Base-by-base conservation (phyloP, 2,113 vertebrate species). In the Ivindomyrus marchei region DNA sequence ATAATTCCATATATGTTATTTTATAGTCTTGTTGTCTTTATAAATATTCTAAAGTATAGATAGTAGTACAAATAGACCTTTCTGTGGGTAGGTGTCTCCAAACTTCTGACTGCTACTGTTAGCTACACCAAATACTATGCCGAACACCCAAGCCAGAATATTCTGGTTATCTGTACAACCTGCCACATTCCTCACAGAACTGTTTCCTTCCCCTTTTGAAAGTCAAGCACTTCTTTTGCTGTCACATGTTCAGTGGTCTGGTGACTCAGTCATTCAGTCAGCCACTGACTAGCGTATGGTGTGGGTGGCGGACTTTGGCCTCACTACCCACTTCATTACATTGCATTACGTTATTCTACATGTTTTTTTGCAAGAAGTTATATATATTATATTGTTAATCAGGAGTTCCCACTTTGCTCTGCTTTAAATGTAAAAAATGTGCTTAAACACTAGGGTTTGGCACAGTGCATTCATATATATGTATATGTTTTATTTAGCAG, bases 401-500 rank as follows among this genome's bases (percentile, higher is more conserved):
- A 36, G 70, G 11, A 77, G 70, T 17, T 36, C 31, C 31, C 27
- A 77, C n/a, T 11, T 70, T 31, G 66, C 24, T 3, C 66, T 74
- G 27, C 11, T 74, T 74, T 36, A 58, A 58, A 58, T 58, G 56
- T n/a, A n/a, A 56, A 53, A 70, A 31, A 70, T 13, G 27, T 27
- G 62, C n/a, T 70, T n/a, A 70, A 74, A 74, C 66, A 31, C 9
- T 74, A 9, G 66, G 27, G 3, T 46, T 83, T 42, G 39, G 45
- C 45, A 85, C 3, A 46, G 45, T n/a, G 8, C 3, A 83, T 83
- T 83, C 8, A 42, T 45, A 19, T 50, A 27, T 46, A 93, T 2
- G 92, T 93, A 53, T 92, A 66, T 91, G 89, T 93, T 9, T 87
- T 15, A 91, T 31, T 13, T 90, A 98, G 97, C 97, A 93, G 97